phyloP scores from a whole-genome alignment of 2,797 vertebrate genomes.

The Coranthus polyacanthus region DNA sequence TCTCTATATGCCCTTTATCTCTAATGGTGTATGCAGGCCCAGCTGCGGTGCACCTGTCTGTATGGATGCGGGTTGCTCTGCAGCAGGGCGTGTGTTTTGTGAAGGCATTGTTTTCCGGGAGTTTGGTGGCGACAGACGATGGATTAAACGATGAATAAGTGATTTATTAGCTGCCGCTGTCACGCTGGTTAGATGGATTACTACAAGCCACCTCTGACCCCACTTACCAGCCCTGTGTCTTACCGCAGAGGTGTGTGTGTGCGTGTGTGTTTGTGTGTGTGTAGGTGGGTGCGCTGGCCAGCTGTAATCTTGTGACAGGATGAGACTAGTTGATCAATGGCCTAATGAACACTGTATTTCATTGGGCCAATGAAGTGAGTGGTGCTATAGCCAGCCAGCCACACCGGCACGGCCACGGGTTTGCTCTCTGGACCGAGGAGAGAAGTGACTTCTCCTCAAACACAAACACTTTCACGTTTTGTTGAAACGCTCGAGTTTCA shows the following conservation, averaged over 20 bases:
- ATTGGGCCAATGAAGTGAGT: constrained; percentile 84
- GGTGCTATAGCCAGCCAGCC: constrained; percentile 49
- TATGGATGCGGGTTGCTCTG: constrained; percentile 10
- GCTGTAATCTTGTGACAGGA: constrained; percentile 89
- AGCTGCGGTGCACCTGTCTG: constrained; percentile 45
- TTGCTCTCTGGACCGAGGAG: constrained; percentile 32
- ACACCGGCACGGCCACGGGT: constrained; percentile 40
- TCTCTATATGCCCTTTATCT: neutral
- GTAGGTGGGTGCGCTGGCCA: constrained; percentile 79
- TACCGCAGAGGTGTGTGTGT: constrained; percentile 67
- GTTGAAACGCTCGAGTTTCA: constrained; percentile 6
- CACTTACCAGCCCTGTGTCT: constrained; percentile 85
- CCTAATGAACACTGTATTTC: constrained; percentile 88
- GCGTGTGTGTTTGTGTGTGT: constrained; percentile 51
- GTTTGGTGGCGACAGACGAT: constrained; percentile 84
- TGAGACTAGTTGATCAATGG: constrained; percentile 89
- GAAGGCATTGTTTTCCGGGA: constrained; percentile 82
- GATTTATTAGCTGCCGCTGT: constrained; percentile 91
- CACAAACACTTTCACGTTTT: constrained; percentile 39
- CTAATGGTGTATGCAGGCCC: constrained; percentile 9
- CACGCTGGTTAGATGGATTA: constrained; percentile 90
- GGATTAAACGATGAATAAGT: constrained; percentile 91
- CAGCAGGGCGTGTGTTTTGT: constrained; percentile 52
- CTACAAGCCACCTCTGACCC: constrained; percentile 88
- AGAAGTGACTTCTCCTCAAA: constrained; percentile 17